Evolutionary conservation across 1,140 invertebrate genomes (phyloP).

Genomic region (Heliconius himera): DNA sequence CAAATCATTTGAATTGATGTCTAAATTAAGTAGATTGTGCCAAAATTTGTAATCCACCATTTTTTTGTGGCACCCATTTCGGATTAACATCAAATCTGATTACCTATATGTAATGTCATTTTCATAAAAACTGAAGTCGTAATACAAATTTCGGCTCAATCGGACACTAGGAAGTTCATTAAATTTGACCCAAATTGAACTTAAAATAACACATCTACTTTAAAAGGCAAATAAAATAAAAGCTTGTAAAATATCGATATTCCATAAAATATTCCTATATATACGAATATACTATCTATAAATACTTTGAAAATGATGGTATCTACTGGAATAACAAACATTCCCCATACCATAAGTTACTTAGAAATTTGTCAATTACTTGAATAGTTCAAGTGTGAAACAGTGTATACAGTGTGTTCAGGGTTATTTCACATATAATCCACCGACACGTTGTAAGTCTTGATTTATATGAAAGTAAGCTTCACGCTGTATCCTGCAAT

Average conservation of each 20-base stretch:
- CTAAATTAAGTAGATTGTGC: no score
- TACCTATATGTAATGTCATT: no score
- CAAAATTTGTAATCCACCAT: no score
- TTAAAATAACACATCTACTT: no score
- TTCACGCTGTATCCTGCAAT: no score
- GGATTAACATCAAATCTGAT: no score
- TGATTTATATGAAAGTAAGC: background rate
- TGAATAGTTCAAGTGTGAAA: slow-evolving; percentile 8
- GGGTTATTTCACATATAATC: background rate
- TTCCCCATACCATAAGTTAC: background rate
- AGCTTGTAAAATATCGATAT: background rate
- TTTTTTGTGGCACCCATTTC: no score
- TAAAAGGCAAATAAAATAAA: background rate
- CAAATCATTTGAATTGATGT: no score
- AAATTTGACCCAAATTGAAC: no score
- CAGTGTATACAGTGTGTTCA: background rate
- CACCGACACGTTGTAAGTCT: background rate
- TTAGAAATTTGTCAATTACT: slow-evolving; percentile 8
- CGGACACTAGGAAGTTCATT: no score
- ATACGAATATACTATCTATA: background rate
- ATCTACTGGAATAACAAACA: background rate
- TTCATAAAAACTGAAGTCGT: no score
- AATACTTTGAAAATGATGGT: background rate
- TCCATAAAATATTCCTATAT: background rate
- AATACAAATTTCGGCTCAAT: no score